Percentiles rank a stretch among this genome's conserved stretches.
phyloP scores from a whole-genome alignment of 2,797 vertebrate species.

The Streptopelia turtur region DNA sequence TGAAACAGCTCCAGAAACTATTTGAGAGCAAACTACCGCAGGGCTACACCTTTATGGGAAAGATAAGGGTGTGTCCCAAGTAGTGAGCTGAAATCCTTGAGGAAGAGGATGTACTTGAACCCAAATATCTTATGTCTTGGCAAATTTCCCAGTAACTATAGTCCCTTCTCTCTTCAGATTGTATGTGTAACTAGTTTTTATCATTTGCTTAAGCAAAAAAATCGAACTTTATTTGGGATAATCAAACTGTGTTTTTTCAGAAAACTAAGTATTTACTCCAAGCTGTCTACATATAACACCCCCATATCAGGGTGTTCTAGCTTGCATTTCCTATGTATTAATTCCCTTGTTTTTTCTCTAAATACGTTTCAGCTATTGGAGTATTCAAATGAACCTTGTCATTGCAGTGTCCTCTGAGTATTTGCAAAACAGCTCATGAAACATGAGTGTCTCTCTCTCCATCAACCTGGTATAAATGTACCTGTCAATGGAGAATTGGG shows the following conservation, averaged over 20 bases:
- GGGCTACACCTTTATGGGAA: not conserved
- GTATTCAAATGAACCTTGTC: not conserved
- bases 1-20: constrained; percentile 16
- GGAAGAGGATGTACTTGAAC: not conserved
- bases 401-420: not conserved
- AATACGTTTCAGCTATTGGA: not conserved
- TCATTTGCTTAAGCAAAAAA: not conserved
- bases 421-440: not conserved
- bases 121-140: not conserved
- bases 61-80: not conserved
- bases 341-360: not conserved
- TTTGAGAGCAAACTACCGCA: not conserved
- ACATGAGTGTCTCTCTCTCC: not conserved
- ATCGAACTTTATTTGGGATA: not conserved
- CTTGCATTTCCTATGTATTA: not conserved
- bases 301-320: not conserved
- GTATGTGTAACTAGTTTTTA: not conserved
- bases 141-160: not conserved
- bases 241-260: not conserved
- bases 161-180: not conserved
- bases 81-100: not conserved
- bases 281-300: not conserved
- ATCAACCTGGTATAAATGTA: not conserved
- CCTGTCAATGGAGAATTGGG: not conserved
- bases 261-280: not conserved